Evolutionary conservation across 1,140 invertebrate species (phyloP).

Genomic region (Orchestia grillus): DNA sequence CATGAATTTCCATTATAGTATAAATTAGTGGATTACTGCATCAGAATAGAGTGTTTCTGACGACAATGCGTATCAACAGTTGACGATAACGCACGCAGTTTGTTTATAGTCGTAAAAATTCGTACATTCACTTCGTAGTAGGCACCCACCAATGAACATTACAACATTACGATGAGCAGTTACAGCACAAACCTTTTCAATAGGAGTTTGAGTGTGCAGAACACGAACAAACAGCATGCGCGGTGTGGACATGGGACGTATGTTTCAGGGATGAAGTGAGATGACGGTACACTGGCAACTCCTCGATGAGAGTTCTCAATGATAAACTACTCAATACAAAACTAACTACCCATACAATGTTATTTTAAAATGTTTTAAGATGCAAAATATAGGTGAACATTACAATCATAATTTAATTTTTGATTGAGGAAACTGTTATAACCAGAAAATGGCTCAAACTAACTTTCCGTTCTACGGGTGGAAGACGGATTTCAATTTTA

Average conservation of each 20-base stretch:
- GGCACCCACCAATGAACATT: not conserved
- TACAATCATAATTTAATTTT: no score
- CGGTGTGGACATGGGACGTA: no score
- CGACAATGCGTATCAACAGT: not conserved
- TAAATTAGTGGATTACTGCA: not conserved
- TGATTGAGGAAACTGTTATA: no score
- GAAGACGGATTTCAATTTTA: not conserved
- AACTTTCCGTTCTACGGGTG: not conserved
- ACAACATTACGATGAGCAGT: not conserved
- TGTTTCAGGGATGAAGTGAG: no score
- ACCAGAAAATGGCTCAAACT: not conserved
- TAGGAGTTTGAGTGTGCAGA: not conserved
- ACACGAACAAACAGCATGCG: not conserved
- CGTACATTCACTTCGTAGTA: not conserved
- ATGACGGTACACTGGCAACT: no score
- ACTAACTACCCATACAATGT: no score
- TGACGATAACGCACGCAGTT: not conserved
- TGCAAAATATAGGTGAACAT: not conserved
- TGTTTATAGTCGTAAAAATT: not conserved
- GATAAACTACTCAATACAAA: no score
- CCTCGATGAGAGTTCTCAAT: no score
- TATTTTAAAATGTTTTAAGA: not conserved
- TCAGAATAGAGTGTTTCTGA: not conserved
- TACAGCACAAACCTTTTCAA: no score
- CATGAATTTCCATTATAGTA: not conserved